phyloP scores from a whole-genome alignment of 2,113 vertebrate genomes.

The Agelaius tricolor region DNA sequence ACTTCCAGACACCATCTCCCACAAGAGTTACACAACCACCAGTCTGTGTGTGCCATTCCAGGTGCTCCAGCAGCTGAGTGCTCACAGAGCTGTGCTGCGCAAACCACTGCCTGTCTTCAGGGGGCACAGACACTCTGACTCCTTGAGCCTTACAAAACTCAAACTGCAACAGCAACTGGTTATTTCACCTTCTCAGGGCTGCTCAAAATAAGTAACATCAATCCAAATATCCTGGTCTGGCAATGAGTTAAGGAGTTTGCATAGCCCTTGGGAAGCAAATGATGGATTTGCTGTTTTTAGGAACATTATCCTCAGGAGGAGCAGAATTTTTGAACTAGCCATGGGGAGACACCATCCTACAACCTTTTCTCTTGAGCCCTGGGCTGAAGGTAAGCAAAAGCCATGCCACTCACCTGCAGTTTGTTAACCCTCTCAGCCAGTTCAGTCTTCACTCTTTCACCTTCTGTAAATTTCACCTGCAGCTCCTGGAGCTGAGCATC shows the following conservation, averaged over 20 bases:
- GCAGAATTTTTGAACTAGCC: background rate
- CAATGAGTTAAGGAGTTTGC: background rate
- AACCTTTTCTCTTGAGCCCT: background rate
- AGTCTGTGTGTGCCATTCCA: background rate
- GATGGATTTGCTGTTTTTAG: background rate
- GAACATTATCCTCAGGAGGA: background rate
- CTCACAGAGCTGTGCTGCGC: background rate
- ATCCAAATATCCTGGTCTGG: background rate
- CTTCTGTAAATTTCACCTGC: conserved; percentile 88
- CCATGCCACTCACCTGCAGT: conserved; percentile 81
- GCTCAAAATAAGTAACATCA: background rate
- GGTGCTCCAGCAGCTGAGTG: background rate
- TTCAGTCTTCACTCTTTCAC: conserved; percentile 84
- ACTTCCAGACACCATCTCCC: background rate
- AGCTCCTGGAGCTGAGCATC: conserved; percentile 91
- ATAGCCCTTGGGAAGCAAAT: background rate
- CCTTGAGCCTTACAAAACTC: background rate
- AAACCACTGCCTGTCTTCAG: background rate
- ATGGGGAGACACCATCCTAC: background rate
- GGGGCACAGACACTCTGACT: background rate
- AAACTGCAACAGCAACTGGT: background rate
- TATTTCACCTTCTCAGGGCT: background rate
- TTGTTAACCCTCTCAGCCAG: conserved; percentile 85
- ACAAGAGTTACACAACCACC: background rate
- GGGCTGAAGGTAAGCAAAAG: background rate